These are phyloP conservation scores for Lymantria dispar DNA, from an alignment of 2,888 invertebrate genomes.

Conservation along the genomic window DNA sequence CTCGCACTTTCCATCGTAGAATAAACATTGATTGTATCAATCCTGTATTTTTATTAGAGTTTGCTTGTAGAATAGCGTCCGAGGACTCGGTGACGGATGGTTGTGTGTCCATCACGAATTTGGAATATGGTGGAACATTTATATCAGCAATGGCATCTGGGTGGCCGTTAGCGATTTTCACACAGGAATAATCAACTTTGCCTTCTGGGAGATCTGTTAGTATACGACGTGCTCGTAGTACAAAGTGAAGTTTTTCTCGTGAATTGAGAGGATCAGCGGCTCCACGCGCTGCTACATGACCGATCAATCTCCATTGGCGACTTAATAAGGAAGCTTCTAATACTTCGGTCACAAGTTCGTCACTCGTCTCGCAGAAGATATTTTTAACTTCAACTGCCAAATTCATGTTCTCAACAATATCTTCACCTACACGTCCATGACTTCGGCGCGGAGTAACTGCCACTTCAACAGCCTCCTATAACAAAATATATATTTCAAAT, in stretches of 20 bases:
- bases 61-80: constrained; percentile 36
- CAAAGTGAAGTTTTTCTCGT: constrained; percentile 67
- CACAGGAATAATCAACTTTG: constrained; percentile 53
- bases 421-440: constrained; percentile 54
- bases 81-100: constrained; percentile 48
- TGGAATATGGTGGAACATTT: constrained; percentile 53
- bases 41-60: constrained; percentile 38
- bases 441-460: constrained; percentile 80
- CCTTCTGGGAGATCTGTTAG: constrained; percentile 41
- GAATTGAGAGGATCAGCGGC: constrained; percentile 48
- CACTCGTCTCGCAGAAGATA: constrained; percentile 84
- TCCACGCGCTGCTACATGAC: constrained; percentile 54
- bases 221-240: constrained; percentile 61
- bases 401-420: constrained; percentile 82
- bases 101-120: constrained; percentile 56
- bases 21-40: constrained; percentile 73
- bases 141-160: constrained; percentile 45
- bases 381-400: constrained; percentile 87
- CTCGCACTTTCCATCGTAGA: constrained; percentile 81
- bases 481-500: constrained; percentile 1
- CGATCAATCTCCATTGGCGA: constrained; percentile 82
- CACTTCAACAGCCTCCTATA: constrained; percentile 81
- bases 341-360: constrained; percentile 80
- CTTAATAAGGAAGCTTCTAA: constrained; percentile 84
- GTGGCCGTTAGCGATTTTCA: constrained; percentile 54